phyloP scores from a whole-genome alignment of 2,888 invertebrate species.

The Bombyx huttoni region DNA sequence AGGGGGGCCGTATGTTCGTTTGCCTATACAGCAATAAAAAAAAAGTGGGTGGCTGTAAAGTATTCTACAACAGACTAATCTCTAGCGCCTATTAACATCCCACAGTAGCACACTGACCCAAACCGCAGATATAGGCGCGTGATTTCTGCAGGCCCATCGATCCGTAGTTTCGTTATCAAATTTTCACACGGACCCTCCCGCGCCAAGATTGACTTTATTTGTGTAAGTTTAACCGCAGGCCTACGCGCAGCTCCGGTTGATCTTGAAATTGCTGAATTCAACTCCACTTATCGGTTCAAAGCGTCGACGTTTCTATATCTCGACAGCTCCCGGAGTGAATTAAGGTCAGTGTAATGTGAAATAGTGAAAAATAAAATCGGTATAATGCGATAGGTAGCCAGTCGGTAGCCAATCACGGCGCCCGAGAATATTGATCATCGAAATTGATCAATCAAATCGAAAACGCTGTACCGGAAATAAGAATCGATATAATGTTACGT shows the following conservation, averaged over 20 bases:
- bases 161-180: constrained; percentile 70
- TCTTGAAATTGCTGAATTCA: constrained; percentile 24
- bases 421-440: constrained; percentile 62
- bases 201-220: constrained; percentile 70
- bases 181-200: constrained; percentile 64
- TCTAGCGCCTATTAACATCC: constrained; percentile 57
- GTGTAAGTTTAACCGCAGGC: constrained; percentile 64
- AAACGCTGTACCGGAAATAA: constrained; percentile 66
- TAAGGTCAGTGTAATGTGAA: constrained; percentile 45
- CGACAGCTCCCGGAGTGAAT: constrained; percentile 21
- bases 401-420: constrained; percentile 63
- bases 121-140: constrained; percentile 60
- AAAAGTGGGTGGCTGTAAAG: neutral
- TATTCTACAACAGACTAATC: constrained; percentile 39
- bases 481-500: constrained; percentile 54
- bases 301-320: constrained; percentile 27
- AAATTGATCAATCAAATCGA: constrained; percentile 71
- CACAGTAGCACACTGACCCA: constrained; percentile 63
- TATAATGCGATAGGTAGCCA: constrained; percentile 31
- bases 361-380: constrained; percentile 35
- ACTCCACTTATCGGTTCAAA: constrained; percentile 36
- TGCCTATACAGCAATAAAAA: too few relatives aligned
- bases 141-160: constrained; percentile 62
- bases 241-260: constrained; percentile 31
- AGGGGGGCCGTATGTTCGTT: too few relatives aligned